A percentile compares a stretch with the other conserved stretches of the same genome.
Evolutionary conservation across 1,140 invertebrate species (phyloP).

Genomic region (Bombus sylvicola): DNA sequence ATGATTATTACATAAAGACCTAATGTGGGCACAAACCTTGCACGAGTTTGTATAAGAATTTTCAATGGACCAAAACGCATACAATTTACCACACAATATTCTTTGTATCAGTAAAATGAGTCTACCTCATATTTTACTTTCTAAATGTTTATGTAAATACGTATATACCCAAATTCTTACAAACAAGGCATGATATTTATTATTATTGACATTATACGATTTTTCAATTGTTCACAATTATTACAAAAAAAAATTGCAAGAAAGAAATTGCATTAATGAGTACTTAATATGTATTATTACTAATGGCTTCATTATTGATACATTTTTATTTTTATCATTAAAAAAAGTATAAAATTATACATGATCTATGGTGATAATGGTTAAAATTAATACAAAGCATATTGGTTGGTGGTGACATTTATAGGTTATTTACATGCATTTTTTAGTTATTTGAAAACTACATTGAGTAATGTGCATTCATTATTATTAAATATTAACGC

Average conservation of each 20-base stretch:
- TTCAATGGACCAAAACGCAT: slow-evolving; percentile 62
- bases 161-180: slow-evolving; percentile 36
- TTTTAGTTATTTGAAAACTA: slow-evolving; percentile 17
- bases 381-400: slow-evolving; percentile 4
- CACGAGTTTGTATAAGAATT: slow-evolving; percentile 39
- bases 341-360: neutral
- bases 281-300: slow-evolving; percentile 14
- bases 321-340: slow-evolving; percentile 7
- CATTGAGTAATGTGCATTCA: slow-evolving; percentile 13
- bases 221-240: slow-evolving; percentile 33
- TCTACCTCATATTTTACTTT: slow-evolving; percentile 67
- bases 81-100: slow-evolving; percentile 48
- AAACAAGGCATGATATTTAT: slow-evolving; percentile 32
- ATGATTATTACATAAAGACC: slow-evolving; percentile 43
- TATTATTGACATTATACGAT: slow-evolving; percentile 11
- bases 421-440: slow-evolving; percentile 33
- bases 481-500: neutral
- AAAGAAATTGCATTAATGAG: neutral
- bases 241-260: neutral
- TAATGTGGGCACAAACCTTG: slow-evolving; percentile 58
- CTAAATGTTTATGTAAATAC: slow-evolving; percentile 55
- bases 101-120: slow-evolving; percentile 57
- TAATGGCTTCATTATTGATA: slow-evolving; percentile 29
- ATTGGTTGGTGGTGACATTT: slow-evolving; percentile 30
- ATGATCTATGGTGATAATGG: neutral